Conservation (phyloP, 1,140 invertebrate species). For the Heliconius hermathena region DNA sequence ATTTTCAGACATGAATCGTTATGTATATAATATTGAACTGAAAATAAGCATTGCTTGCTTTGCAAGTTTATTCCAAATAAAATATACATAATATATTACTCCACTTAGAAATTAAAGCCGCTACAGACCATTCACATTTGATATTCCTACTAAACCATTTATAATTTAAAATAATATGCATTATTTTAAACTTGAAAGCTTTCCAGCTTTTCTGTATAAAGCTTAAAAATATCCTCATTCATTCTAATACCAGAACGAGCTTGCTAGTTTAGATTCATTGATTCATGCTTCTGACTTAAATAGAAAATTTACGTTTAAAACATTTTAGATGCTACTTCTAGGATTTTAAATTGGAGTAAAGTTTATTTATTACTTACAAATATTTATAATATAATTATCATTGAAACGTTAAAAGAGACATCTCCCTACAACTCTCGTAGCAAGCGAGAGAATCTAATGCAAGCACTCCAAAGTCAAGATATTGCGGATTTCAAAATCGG, state of each 20-base stretch:
- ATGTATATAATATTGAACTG: too few relatives aligned
- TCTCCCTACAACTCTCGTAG: too few relatives aligned
- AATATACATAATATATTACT: too few relatives aligned
- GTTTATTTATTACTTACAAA: not conserved
- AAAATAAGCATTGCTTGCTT: too few relatives aligned
- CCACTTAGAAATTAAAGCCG: too few relatives aligned
- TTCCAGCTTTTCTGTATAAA: not conserved
- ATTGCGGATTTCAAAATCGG: too few relatives aligned
- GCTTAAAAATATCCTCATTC: too few relatives aligned
- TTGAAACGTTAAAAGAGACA: not conserved
- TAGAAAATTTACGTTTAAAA: not conserved
- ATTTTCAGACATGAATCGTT: too few relatives aligned
- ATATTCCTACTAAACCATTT: not conserved
- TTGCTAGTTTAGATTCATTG: slow-evolving; percentile 4
- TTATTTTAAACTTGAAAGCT: not conserved
- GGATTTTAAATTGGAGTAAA: not conserved
- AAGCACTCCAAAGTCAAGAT: too few relatives aligned
- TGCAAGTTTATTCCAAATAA: too few relatives aligned
- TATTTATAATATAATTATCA: not conserved
- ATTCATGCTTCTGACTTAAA: not conserved
- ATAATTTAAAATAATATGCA: not conserved
- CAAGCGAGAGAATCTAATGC: too few relatives aligned
- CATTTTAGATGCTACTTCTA: not conserved
- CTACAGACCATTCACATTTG: not conserved
- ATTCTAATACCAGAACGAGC: not conserved